Conservation (phyloP, 1,140 invertebrate genomes). For the Geopemphigus sp. region DNA sequence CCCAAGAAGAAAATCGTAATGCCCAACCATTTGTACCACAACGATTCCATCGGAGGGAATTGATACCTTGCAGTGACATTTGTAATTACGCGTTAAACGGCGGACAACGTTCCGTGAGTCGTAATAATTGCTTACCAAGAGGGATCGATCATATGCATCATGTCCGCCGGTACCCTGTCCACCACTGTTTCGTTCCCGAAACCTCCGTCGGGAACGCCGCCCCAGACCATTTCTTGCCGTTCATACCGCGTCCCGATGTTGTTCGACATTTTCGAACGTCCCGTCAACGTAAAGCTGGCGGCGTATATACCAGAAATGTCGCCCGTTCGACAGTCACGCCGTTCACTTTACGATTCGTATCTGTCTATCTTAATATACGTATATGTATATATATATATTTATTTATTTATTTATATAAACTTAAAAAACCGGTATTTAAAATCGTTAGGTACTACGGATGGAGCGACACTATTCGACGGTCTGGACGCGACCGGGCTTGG, state of each 20-base stretch:
- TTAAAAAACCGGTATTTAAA: no score
- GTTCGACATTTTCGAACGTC: conserved; percentile 5
- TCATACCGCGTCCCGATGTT: conserved; percentile 32
- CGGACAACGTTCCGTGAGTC: background rate
- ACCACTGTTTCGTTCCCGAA: conserved; percentile 69
- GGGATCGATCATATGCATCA: conserved; percentile 68
- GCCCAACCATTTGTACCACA: conserved; percentile 77
- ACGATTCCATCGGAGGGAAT: conserved; percentile 72
- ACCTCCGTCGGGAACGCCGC: conserved; percentile 44
- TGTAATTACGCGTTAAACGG: background rate
- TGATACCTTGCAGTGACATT: conserved; percentile 58
- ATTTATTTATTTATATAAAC: no score
- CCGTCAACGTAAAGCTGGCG: no score
- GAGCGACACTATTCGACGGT: background rate
- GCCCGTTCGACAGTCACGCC: no score
- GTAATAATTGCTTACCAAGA: conserved; percentile 62
- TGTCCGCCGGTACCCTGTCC: conserved; percentile 71
- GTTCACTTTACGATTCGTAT: no score
- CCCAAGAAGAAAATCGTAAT: conserved; percentile 73
- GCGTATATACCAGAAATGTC: no score
- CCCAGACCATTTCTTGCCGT: conserved; percentile 18
- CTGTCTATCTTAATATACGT: background rate
- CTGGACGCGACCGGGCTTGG: background rate
- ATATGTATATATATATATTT: no score
- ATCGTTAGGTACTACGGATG: no score